phyloP scores from a whole-genome alignment of 2,797 vertebrate genomes.

The Mormyrops attenuatus region DNA sequence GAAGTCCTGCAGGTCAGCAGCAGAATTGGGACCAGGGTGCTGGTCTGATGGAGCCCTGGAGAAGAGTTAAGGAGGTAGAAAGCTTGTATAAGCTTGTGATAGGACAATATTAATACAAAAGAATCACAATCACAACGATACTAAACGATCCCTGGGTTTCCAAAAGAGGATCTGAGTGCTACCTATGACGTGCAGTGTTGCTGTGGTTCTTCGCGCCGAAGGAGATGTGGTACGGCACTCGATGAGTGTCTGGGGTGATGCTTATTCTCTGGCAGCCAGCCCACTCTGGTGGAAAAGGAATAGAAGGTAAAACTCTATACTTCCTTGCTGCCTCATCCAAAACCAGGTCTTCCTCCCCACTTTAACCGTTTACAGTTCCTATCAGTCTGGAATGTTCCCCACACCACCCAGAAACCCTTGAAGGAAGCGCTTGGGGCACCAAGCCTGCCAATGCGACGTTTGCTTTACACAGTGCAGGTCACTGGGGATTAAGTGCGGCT shows the following conservation, averaged over 20 bases:
- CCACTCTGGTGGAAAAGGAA: constrained; percentile 71
- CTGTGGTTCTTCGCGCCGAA: constrained; percentile 77
- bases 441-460: background rate
- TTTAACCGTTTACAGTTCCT: background rate
- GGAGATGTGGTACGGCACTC: constrained; percentile 90
- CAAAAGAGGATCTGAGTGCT: constrained; percentile 23
- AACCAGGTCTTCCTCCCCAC: background rate
- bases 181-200: constrained; percentile 74
- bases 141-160: background rate
- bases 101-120: background rate
- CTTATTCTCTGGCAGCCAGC: constrained; percentile 85
- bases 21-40: constrained; percentile 57
- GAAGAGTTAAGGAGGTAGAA: background rate
- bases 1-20: constrained; percentile 82
- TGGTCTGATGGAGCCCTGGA: constrained; percentile 67
- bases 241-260: constrained; percentile 87
- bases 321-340: background rate
- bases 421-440: background rate
- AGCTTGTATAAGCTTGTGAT: background rate
- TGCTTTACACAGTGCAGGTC: background rate
- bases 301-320: background rate
- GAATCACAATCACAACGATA: too few relatives aligned
- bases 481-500: background rate
- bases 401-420: background rate
- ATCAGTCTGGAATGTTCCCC: background rate